A percentile compares a stretch with the other conserved stretches of the same genome.
These are phyloP conservation scores for Chionis minor DNA, from an alignment of 2,113 vertebrate species.

Conservation along the genomic window DNA sequence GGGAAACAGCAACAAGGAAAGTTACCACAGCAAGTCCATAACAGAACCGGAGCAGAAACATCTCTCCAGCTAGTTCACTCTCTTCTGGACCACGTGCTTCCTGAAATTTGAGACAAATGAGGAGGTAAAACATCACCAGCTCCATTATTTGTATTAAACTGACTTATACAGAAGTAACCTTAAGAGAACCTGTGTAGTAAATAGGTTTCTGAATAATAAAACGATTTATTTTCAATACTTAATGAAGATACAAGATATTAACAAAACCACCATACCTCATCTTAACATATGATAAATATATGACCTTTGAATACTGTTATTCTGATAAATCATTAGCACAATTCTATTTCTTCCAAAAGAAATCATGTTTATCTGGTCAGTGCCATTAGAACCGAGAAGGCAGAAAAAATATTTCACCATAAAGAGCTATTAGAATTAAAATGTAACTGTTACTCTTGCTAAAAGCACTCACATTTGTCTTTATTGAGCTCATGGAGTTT, in stretches of 20 bases:
- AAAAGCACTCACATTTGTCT: not conserved
- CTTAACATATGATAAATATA: not conserved
- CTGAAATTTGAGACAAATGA: not conserved
- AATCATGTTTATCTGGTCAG: not conserved
- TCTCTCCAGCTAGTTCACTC: not conserved
- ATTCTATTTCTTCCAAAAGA: not conserved
- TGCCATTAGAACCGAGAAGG: not conserved
- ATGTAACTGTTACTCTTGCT: not conserved
- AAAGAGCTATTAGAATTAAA: not conserved
- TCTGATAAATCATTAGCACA: not conserved
- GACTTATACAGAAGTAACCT: not conserved
- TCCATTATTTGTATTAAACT: not conserved
- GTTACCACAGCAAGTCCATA: not conserved
- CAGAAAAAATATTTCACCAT: not conserved
- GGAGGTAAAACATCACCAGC: not conserved
- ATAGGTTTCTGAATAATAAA: not conserved
- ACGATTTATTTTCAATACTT: not conserved
- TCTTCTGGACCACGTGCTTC: not conserved
- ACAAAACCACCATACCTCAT: not conserved
- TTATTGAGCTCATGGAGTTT: not conserved
- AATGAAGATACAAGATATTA: not conserved
- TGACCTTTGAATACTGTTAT: not conserved
- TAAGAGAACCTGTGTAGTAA: not conserved
- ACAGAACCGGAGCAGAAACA: not conserved
- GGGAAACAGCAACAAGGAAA: not conserved